Evolutionary conservation across 2,113 vertebrate species (phyloP).

Genomic region (Sardina pilchardus): DNA sequence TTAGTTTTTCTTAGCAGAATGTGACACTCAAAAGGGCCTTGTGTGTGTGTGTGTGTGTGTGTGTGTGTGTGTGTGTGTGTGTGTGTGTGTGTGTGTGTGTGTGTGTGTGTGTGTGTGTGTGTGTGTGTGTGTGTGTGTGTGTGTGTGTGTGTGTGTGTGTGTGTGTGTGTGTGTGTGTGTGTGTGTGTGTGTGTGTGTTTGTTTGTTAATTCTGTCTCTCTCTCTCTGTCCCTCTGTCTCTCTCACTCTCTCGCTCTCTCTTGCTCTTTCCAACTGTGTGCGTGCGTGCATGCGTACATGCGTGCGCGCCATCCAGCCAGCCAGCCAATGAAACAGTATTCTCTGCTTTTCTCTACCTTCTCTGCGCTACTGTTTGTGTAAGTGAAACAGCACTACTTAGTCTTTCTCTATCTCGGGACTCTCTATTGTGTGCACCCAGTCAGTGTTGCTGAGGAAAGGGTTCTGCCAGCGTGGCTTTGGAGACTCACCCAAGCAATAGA

Average conservation of each 20-base stretch:
- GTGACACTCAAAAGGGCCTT: too few relatives aligned
- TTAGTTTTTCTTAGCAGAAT: too few relatives aligned
- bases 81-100: neutral
- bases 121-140: neutral
- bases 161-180: neutral
- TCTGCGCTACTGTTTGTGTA: too few relatives aligned
- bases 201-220: neutral
- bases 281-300: too few relatives aligned
- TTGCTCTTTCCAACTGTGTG: too few relatives aligned
- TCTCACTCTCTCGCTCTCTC: too few relatives aligned
- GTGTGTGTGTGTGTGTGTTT: neutral
- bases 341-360: too few relatives aligned
- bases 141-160: neutral
- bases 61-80: neutral
- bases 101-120: neutral
- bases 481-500: neutral
- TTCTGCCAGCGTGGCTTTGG: neutral
- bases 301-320: too few relatives aligned
- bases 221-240: too few relatives aligned
- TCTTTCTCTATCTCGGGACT: neutral
- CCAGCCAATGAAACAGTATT: too few relatives aligned
- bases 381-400: too few relatives aligned
- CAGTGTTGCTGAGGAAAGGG: neutral
- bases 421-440: neutral
- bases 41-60: neutral